These are phyloP conservation scores for Oasisia sp. DNA, from an alignment of 2,888 invertebrate species.

Conservation along the genomic window DNA sequence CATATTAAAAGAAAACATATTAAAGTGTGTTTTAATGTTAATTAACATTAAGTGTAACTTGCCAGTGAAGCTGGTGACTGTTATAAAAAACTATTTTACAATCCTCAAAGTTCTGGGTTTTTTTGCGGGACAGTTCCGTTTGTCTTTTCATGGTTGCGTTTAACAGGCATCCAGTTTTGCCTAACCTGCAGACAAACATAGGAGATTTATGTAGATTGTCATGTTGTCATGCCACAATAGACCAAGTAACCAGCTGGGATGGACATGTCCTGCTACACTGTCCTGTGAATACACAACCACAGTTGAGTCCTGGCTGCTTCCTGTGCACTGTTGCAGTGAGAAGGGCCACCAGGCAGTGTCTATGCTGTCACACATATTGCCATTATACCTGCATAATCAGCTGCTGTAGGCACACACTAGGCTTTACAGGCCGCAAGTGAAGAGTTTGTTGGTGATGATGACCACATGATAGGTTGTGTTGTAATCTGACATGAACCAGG, in stretches of 20 bases:
- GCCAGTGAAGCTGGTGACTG: no score
- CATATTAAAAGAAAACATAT: not conserved
- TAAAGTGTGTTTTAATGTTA: no score
- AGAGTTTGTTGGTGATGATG: no score
- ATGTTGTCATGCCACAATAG: not conserved
- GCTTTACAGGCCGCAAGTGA: no score
- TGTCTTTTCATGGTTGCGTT: not conserved
- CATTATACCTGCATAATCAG: not conserved
- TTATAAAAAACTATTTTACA: no score
- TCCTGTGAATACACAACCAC: not conserved
- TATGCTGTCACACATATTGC: not conserved
- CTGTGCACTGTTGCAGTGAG: not conserved
- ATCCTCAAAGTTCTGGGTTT: no score
- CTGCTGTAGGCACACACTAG: not conserved
- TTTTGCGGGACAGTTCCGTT: not conserved
- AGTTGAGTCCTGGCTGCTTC: not conserved
- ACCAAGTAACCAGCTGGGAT: not conserved
- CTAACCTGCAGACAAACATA: not conserved
- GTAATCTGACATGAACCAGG: not conserved
- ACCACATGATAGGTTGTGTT: not conserved
- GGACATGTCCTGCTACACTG: not conserved
- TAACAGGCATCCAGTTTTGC: not conserved
- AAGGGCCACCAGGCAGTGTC: not conserved
- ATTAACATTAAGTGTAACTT: no score
- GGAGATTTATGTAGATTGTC: not conserved